These are phyloP conservation scores for Troides aeacus DNA, from an alignment of 2,888 invertebrate genomes.

Conservation along the genomic window DNA sequence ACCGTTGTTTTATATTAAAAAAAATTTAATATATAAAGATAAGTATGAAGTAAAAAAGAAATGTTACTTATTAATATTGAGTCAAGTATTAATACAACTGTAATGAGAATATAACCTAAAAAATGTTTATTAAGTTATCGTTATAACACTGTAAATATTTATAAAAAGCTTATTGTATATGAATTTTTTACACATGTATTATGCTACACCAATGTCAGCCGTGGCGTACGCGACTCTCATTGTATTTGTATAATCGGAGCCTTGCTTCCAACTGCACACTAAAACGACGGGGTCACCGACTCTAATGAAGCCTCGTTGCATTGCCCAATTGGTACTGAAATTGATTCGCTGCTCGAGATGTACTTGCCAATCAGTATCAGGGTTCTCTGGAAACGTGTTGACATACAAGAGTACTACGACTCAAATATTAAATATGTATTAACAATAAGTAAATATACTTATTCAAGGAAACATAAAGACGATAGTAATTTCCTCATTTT, in stretches of 20 bases:
- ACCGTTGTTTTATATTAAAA: too few relatives aligned
- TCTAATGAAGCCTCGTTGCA: constrained; percentile 82
- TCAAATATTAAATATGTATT: too few relatives aligned
- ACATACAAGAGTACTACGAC: too few relatives aligned
- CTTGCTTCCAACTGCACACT: constrained; percentile 85
- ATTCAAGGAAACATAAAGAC: too few relatives aligned
- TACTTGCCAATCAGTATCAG: constrained; percentile 75
- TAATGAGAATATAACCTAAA: too few relatives aligned
- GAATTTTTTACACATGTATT: not conserved
- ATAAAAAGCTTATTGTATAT: not conserved
- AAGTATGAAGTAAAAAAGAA: too few relatives aligned
- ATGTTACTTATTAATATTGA: too few relatives aligned
- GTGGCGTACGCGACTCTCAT: constrained; percentile 82
- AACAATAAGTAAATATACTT: too few relatives aligned
- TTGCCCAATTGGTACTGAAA: constrained; percentile 81
- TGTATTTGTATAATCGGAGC: constrained; percentile 85
- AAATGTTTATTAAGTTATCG: too few relatives aligned
- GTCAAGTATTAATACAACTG: too few relatives aligned
- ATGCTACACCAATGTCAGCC: constrained; percentile 40
- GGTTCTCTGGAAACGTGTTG: constrained; percentile 47
- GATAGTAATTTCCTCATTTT: too few relatives aligned
- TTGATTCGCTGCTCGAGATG: constrained; percentile 82
- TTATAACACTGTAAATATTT: not conserved
- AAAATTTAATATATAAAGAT: too few relatives aligned
- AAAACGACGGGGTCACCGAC: constrained; percentile 85